Percentiles rank a stretch among this genome's conserved stretches.
phyloP scores from a whole-genome alignment of 2,797 vertebrate species.

The Hipposideros larvatus region DNA sequence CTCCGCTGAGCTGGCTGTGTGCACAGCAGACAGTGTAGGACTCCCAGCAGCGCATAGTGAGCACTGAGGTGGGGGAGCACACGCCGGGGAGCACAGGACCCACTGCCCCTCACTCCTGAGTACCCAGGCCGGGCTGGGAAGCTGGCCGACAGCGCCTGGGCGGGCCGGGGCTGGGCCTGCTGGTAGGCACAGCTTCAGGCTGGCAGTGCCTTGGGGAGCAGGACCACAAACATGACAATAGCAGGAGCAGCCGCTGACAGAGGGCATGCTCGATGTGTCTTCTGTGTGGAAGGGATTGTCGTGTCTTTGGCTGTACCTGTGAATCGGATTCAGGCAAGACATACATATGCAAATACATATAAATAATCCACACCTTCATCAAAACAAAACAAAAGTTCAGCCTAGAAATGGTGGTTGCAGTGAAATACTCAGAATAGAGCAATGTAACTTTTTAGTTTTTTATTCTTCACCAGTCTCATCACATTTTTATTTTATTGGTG shows the following conservation, averaged over 20 bases:
- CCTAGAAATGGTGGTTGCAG: not conserved
- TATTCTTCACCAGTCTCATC: not conserved
- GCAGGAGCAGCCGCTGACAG: not conserved
- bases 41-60: too few relatives aligned
- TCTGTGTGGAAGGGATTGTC: not conserved
- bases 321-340: not conserved
- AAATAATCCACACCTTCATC: not conserved
- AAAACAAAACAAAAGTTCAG: not conserved
- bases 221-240: not conserved
- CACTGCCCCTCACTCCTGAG: not conserved
- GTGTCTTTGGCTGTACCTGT: not conserved
- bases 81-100: not conserved
- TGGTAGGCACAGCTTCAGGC: not conserved
- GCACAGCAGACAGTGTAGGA: not conserved
- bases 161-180: not conserved
- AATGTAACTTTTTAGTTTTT: not conserved
- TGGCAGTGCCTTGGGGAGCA: not conserved
- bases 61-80: too few relatives aligned
- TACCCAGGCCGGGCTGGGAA: too few relatives aligned
- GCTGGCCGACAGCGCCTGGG: not conserved
- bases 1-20: not conserved
- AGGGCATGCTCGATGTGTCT: not conserved
- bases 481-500: conserved; percentile 19
- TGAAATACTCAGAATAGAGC: conserved; percentile 5
- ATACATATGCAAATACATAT: not conserved